Base-by-base conservation (phyloP, 2,113 vertebrate genomes). In the Oncorhynchus masou region DNA sequence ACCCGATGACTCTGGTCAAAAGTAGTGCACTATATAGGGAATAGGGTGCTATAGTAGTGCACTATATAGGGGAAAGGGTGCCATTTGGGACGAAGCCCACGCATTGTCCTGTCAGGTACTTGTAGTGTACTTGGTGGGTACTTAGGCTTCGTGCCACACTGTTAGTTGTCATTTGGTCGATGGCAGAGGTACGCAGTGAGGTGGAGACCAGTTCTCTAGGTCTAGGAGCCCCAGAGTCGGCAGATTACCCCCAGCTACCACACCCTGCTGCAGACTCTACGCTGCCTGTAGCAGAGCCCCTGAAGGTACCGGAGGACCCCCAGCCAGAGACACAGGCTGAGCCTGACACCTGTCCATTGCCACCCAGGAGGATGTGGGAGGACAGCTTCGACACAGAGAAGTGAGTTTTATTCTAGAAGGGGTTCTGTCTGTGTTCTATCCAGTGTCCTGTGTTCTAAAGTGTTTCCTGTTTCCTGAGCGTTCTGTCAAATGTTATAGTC, bases 301-400 rank as follows among this genome's bases (percentile, higher is more conserved):
- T 27, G 34, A 29, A 20, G 25, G 48, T 66, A n/a, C 22, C 59
- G 45, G 71, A 64, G 15, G 54, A 57, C 54, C 54, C n/a, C 39
- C 39, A 3, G 39, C 39, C 39, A 45, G 39, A 45, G 39, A 45
- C 39, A 9, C 8, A 45, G 39, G 39, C 62, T 65, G 62, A 22
- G 25, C 9, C 25, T 11, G 65, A 67, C 65, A 67, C 65, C 65
- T 67, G 65, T 29, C 65, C 65, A 15, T 15, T 78, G 29, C 39
- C 39, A 45, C 19, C 71, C 65, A 51, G 27, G 45, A 81, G 77
- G 85, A 66, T 82, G 84, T 45, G 85, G 78, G 54, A 20, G 54
- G 54, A 20, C 15, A 57, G 15, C 20, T 20, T 57, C 19, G 48
- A 64, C 62, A 64, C 24, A 25, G 16, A 12, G n/a, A 60, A 15